Conservation (phyloP, 2,113 vertebrate genomes). For the Megaceryle torquata region DNA sequence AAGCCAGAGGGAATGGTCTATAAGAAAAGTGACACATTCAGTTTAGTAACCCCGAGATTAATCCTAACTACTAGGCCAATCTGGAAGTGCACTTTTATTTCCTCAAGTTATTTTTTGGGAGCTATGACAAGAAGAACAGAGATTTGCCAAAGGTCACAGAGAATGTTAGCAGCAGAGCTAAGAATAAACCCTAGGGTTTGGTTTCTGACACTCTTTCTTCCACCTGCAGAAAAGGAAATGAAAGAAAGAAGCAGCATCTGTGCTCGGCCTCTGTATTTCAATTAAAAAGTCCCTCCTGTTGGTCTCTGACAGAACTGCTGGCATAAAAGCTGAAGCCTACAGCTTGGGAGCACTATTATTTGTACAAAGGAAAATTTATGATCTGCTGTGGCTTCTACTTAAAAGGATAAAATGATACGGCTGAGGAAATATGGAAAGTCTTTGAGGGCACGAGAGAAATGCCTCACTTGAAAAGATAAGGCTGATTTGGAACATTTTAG, state of each 20-base stretch:
- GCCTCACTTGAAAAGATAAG: background rate
- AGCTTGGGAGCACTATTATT: background rate
- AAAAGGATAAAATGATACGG: background rate
- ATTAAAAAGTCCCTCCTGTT: background rate
- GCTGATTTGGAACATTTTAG: background rate
- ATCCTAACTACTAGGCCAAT: background rate
- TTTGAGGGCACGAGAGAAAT: background rate
- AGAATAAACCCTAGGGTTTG: background rate
- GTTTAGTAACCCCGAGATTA: background rate
- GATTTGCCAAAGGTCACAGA: background rate
- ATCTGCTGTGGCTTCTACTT: background rate
- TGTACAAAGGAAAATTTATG: background rate
- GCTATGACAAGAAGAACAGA: background rate
- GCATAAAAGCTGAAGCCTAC: background rate
- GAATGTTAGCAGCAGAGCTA: background rate
- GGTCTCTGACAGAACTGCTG: background rate
- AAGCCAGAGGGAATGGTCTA: background rate
- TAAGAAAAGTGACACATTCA: background rate
- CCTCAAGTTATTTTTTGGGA: background rate
- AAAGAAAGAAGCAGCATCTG: background rate
- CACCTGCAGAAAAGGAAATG: conserved; percentile 13
- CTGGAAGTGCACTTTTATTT: background rate
- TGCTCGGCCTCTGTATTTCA: background rate
- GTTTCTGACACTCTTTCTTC: background rate
- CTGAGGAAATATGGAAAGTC: background rate